A percentile compares a stretch with the other conserved stretches of the same genome.
Evolutionary conservation across 1,140 invertebrate species (phyloP).

Genomic region (Bombyx mori): DNA sequence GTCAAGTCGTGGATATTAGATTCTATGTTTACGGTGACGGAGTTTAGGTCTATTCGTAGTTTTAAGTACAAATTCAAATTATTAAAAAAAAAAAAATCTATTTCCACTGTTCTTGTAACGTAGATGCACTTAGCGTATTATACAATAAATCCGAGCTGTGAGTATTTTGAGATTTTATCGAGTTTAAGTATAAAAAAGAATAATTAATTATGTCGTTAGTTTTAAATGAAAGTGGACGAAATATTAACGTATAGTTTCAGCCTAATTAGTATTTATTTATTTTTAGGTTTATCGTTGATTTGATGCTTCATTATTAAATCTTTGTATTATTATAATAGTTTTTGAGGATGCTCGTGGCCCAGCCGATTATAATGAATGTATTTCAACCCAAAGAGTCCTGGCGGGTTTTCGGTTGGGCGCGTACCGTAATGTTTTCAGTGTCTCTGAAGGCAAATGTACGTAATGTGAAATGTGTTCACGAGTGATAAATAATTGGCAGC

Average conservation of each 20-base stretch:
- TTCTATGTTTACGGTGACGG: slow-evolving; percentile 48
- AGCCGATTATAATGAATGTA: no score
- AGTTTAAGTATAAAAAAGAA: slow-evolving; percentile 59
- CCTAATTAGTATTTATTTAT: slow-evolving; percentile 58
- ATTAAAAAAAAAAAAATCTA: slow-evolving; percentile 39
- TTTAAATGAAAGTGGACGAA: slow-evolving; percentile 54
- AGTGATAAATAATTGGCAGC: no score
- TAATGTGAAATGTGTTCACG: no score
- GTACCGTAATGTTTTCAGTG: no score
- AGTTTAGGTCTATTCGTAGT: slow-evolving; percentile 54
- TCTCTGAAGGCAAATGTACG: no score
- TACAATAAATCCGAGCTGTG: slow-evolving; percentile 71
- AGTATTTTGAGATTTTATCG: slow-evolving; percentile 71
- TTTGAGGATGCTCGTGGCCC: no score
- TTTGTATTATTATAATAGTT: no score
- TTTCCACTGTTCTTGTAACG: slow-evolving; percentile 67
- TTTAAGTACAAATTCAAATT: slow-evolving; percentile 71
- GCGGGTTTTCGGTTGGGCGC: no score
- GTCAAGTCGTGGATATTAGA: slow-evolving; percentile 35
- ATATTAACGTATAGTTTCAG: slow-evolving; percentile 60
- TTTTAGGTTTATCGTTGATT: slow-evolving; percentile 40
- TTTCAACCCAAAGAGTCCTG: no score
- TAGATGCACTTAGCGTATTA: slow-evolving; percentile 69
- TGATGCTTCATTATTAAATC: slow-evolving; percentile 19
- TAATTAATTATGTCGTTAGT: slow-evolving; percentile 40